Percentiles rank a stretch among this genome's conserved stretches.
phyloP scores from a whole-genome alignment of 2,888 invertebrate species.

The Diplolepis rosae region DNA sequence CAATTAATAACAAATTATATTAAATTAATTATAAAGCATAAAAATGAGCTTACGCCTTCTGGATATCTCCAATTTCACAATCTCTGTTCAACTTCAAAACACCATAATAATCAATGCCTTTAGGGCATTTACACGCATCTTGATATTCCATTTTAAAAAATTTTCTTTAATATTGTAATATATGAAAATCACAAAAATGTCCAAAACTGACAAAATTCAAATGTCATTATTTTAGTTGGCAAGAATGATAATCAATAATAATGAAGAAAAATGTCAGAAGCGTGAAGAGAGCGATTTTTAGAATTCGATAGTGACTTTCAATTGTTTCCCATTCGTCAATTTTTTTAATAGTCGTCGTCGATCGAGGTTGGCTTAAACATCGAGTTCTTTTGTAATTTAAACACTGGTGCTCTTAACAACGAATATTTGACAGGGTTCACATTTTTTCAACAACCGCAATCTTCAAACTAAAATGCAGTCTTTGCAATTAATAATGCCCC shows the following conservation, averaged over 20 bases:
- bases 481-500: slow-evolving; percentile 35
- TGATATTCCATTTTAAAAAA: slow-evolving; percentile 30
- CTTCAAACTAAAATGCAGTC: slow-evolving; percentile 40
- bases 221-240: slow-evolving; percentile 4
- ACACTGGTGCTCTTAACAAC: slow-evolving; percentile 14
- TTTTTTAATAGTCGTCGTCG: slow-evolving; percentile 1
- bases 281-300: neutral
- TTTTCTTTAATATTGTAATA: too few species aligned
- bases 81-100: slow-evolving; percentile 81
- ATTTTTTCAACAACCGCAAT: slow-evolving; percentile 49
- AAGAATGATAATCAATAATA: too few species aligned
- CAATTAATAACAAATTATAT: neutral
- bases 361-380: neutral
- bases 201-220: neutral
- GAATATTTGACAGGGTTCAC: slow-evolving; percentile 39
- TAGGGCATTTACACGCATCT: slow-evolving; percentile 23
- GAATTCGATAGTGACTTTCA: slow-evolving; percentile 8
- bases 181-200: neutral
- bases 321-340: slow-evolving; percentile 21
- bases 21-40: neutral
- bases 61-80: slow-evolving; percentile 81
- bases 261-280: too few species aligned
- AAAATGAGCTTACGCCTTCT: slow-evolving; percentile 77
- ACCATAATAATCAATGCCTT: slow-evolving; percentile 85
- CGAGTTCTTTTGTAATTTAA: neutral